Conservation (phyloP, 1,140 invertebrate genomes). For the Diachasma alloeum region DNA sequence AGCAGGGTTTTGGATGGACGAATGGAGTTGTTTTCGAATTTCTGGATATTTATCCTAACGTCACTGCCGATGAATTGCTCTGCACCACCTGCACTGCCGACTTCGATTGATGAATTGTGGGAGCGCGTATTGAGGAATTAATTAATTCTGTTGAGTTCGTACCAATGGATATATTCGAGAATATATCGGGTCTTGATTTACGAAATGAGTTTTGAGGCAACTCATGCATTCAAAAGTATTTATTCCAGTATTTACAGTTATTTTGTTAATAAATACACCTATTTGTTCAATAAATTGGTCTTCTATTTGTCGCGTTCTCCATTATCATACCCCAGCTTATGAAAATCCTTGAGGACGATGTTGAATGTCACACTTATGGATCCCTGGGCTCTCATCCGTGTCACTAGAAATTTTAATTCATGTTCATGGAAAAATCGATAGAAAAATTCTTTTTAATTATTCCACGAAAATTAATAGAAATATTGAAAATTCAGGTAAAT, state of each 20-base stretch:
- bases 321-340: slow-evolving; percentile 71
- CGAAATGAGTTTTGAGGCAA: too few species aligned
- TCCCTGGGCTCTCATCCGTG: slow-evolving; percentile 74
- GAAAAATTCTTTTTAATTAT: too few species aligned
- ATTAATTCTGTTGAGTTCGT: too few species aligned
- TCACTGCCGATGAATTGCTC: background rate
- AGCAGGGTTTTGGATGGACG: slow-evolving; percentile 94
- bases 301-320: slow-evolving; percentile 43
- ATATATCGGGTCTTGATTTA: too few species aligned
- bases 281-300: background rate
- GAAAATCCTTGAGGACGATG: slow-evolving; percentile 75
- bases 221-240: background rate
- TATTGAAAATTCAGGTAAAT: too few species aligned
- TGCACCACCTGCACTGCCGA: background rate
- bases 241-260: background rate
- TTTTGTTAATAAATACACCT: background rate
- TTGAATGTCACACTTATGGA: slow-evolving; percentile 72
- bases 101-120: background rate
- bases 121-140: too few species aligned
- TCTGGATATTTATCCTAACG: slow-evolving; percentile 70
- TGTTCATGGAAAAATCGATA: too few species aligned
- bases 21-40: slow-evolving; percentile 90
- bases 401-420: slow-evolving; percentile 68
- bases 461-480: too few species aligned
- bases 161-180: too few species aligned